phyloP scores from a whole-genome alignment of 1,140 invertebrate species.

The Trichonephila clavipes region DNA sequence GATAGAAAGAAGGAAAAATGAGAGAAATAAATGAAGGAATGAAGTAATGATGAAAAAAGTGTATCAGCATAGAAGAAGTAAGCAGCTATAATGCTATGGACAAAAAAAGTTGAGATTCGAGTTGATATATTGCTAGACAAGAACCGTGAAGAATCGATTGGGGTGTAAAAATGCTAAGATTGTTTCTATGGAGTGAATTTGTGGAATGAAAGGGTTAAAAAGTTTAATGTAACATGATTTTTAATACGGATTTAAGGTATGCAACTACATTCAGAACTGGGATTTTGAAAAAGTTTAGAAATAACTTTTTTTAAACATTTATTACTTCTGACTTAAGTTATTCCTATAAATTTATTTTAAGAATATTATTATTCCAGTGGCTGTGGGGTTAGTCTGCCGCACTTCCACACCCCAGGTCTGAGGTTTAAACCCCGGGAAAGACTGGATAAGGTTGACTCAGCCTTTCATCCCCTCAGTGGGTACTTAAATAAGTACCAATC shows the following conservation, averaged over 20 bases:
- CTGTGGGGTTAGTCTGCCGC: too few species aligned
- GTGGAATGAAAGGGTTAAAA: background rate
- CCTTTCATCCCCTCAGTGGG: too few species aligned
- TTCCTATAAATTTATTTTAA: too few species aligned
- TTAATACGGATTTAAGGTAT: background rate
- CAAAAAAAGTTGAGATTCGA: conserved; percentile 24
- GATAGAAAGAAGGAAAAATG: background rate
- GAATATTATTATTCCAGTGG: too few species aligned
- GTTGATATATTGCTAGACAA: conserved; percentile 58
- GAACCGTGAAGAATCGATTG: background rate
- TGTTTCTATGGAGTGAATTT: background rate
- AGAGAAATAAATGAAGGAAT: conserved; percentile 1
- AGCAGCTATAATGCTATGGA: conserved; percentile 11
- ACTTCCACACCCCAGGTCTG: too few species aligned
- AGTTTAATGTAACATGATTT: background rate
- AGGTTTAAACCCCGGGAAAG: too few species aligned
- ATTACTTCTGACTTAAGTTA: too few species aligned
- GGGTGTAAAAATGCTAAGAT: background rate
- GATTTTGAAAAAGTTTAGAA: too few species aligned
- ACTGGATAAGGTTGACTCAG: too few species aligned
- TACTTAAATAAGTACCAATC: too few species aligned
- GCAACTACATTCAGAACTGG: too few species aligned
- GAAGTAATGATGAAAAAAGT: background rate
- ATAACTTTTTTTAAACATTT: too few species aligned
- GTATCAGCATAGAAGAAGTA: background rate